Percentiles rank a stretch among this genome's conserved stretches.
Conservation (phyloP, 2,797 vertebrate species). For the Ispidina picta region DNA sequence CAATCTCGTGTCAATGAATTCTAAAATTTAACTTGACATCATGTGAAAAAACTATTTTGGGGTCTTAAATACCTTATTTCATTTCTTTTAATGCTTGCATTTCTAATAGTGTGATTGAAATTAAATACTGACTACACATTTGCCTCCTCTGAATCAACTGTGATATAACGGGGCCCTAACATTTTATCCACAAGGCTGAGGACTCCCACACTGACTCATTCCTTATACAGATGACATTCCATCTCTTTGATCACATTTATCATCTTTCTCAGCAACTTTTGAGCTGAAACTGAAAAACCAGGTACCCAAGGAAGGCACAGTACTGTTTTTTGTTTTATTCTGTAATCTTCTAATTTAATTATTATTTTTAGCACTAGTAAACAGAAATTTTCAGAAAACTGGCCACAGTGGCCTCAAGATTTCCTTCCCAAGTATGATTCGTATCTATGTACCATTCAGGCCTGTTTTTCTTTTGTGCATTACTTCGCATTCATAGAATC, state of each 20-base stretch:
- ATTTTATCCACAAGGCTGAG: neutral
- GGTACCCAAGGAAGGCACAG: neutral
- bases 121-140: neutral
- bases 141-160: neutral
- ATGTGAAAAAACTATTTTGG: slow-evolving; percentile 45
- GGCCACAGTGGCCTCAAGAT: neutral
- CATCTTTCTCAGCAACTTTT: neutral
- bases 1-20: neutral
- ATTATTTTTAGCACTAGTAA: neutral
- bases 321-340: neutral
- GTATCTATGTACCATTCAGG: neutral
- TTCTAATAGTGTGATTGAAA: neutral
- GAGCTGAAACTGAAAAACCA: neutral
- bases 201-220: neutral
- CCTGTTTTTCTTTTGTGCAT: neutral
- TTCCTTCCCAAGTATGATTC: neutral
- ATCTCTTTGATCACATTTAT: neutral
- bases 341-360: neutral
- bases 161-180: neutral
- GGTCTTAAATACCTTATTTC: neutral
- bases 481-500: neutral
- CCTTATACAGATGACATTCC: neutral
- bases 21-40: slow-evolving; percentile 55
- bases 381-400: neutral
- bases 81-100: neutral